Evolutionary conservation across 2,888 invertebrate genomes (phyloP).

Genomic region (Camptogramma bilineatum): DNA sequence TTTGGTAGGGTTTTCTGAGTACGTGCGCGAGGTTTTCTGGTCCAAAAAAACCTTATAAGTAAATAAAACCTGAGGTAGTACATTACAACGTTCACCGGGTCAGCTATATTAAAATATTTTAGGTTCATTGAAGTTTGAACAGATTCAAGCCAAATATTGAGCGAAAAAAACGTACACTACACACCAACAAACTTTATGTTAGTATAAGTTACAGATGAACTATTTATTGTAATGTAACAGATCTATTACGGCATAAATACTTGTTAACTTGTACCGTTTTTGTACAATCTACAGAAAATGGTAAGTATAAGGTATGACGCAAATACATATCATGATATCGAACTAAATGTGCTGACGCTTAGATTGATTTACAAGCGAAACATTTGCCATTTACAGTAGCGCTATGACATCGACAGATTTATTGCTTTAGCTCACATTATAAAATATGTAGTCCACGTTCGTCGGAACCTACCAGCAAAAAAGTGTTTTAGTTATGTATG

Average conservation of each 20-base stretch:
- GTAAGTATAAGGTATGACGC: constrained; percentile 11
- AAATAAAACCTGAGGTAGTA: no score
- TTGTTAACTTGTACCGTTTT: constrained; percentile 12
- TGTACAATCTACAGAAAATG: constrained; percentile 13
- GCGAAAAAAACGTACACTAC: no score
- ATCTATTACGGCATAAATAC: constrained; percentile 8
- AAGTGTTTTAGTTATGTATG: not conserved
- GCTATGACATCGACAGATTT: constrained; percentile 32
- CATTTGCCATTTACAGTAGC: constrained; percentile 30
- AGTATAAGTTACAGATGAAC: no score
- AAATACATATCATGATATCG: constrained; percentile 16
- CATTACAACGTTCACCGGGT: no score
- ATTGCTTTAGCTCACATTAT: constrained; percentile 20
- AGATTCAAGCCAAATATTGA: no score
- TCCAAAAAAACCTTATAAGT: no score
- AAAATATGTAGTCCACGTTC: constrained; percentile 21
- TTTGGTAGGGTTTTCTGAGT: no score
- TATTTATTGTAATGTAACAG: not conserved
- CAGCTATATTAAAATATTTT: no score
- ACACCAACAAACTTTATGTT: no score
- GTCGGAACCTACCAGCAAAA: not conserved
- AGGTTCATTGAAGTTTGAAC: no score
- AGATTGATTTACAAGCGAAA: constrained; percentile 41
- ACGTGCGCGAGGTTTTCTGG: no score
- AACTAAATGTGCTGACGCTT: constrained; percentile 25